phyloP scores from a whole-genome alignment of 2,888 invertebrate genomes.

The Ganaspis brasiliensis region DNA sequence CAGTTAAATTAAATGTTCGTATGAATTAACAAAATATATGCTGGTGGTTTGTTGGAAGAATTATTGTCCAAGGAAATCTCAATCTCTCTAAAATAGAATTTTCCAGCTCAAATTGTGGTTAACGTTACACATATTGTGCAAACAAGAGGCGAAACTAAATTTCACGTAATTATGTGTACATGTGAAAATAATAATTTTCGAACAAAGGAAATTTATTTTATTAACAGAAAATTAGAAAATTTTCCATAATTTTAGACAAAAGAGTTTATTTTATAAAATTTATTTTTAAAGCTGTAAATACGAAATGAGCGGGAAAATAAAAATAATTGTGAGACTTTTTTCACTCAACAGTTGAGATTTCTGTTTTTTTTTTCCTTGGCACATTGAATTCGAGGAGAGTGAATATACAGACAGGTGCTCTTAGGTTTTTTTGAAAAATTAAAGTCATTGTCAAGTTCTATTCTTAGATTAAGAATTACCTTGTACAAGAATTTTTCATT shows the following conservation, averaged over 20 bases:
- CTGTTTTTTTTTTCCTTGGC: slow-evolving; percentile 4
- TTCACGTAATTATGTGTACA: too few relatives aligned
- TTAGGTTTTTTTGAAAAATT: slow-evolving; percentile 20
- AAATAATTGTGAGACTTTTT: too few relatives aligned
- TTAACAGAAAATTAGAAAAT: too few relatives aligned
- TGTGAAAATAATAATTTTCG: too few relatives aligned
- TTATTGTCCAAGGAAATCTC: slow-evolving; percentile 1
- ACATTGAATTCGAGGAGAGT: not conserved
- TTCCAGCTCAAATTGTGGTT: not conserved
- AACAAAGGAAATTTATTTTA: too few relatives aligned
- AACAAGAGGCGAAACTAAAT: not conserved
- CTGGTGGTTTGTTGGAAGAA: slow-evolving; percentile 3
- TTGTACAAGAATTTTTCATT: slow-evolving; percentile 12
- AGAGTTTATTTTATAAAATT: too few relatives aligned
- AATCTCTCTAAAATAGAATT: not conserved
- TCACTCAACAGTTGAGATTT: too few relatives aligned
- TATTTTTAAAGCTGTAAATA: too few relatives aligned
- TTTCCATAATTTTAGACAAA: too few relatives aligned
- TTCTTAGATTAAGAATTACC: slow-evolving; percentile 18
- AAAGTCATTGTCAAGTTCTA: slow-evolving; percentile 13
- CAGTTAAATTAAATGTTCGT: not conserved
- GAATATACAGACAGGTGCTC: not conserved
- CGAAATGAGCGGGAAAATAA: too few relatives aligned
- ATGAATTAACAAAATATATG: slow-evolving; percentile 3
- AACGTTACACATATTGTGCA: not conserved